phyloP scores from a whole-genome alignment of 2,888 invertebrate genomes.

The Baronia brevicornis region DNA sequence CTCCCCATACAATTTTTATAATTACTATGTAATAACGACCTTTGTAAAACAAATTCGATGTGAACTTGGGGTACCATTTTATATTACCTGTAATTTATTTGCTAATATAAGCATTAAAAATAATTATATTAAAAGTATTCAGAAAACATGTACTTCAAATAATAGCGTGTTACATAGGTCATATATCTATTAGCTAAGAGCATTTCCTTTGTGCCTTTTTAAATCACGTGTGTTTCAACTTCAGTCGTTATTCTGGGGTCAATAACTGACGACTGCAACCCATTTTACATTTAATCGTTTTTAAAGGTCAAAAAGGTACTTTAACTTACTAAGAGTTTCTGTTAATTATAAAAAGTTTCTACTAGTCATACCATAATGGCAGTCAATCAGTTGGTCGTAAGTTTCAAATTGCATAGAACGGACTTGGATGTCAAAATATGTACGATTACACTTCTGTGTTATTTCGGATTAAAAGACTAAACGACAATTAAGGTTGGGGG shows the following conservation, averaged over 20 bases:
- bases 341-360: constrained; percentile 11
- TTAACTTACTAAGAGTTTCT: constrained; percentile 6
- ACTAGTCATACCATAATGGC: constrained; percentile 4
- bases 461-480: too few relatives aligned
- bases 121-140: too few relatives aligned
- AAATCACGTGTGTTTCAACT: constrained; percentile 69
- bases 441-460: too few relatives aligned
- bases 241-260: constrained; percentile 69
- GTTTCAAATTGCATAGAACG: constrained; percentile 3
- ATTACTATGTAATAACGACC: constrained; percentile 17
- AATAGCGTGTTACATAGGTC: too few relatives aligned
- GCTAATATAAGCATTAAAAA: too few relatives aligned
- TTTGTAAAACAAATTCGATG: constrained; percentile 20
- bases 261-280: constrained; percentile 57
- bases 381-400: not conserved
- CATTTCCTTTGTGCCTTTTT: constrained; percentile 43
- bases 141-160: too few relatives aligned
- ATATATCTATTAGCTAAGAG: constrained; percentile 7
- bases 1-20: constrained; percentile 14
- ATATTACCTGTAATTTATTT: too few relatives aligned
- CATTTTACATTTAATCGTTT: constrained; percentile 32
- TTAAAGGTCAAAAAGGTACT: constrained; percentile 18
- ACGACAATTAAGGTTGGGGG: too few relatives aligned
- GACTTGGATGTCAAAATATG: too few relatives aligned
- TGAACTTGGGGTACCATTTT: constrained; percentile 10